Evolutionary conservation across 2,113 vertebrate genomes (phyloP), one percentile per base, ranked within the genome.

Genomic region (Salminus brasiliensis): DNA sequence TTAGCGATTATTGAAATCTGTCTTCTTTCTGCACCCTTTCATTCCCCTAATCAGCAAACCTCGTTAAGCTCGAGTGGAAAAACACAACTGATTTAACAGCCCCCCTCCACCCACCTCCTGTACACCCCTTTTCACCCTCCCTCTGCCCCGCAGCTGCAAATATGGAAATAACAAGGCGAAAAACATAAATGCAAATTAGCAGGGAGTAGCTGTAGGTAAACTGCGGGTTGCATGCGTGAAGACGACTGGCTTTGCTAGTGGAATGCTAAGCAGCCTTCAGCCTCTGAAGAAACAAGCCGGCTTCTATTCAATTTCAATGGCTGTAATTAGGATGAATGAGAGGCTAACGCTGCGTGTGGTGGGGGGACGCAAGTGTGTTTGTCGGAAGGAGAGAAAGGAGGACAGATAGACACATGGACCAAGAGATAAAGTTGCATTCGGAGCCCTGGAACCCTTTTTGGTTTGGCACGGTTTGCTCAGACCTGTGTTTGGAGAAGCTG

Each of bases 111-210:
- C 34, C 41, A 49, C n/a, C 18, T 49, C 2, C n/a, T 39, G 39
- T 80, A 9, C 4, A 4, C 10, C 39, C 39, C 4, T 41, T 10
- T 41, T 10, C 10, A n/a, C 29, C 12, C 25, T 32, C 0, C 32
- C 0, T 30, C 60, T 4, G 30, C 63, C 76, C 55, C 12, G 41
- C 78, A 62, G 79, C 62, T 23, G 65, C 73, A 77, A 82, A 87
- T 81, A 85, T 84, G 82, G 74, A 82, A 88, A 87, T 86, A 82
- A 79, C 70, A 74, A 72, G 70, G 76, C 74, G 60, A 72, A 81
- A 84, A 83, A 83, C 80, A 82, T 72, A 85, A 84, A 88, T 81
- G 83, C 78, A 87, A 86, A 87, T 87, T 63, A 83, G 79, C 52
- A 27, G 47, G n/a, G 69, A 84, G 72, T 81, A 74, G 83, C 82